Percentiles rank a stretch among this genome's conserved stretches.
phyloP scores from a whole-genome alignment of 2,797 vertebrate genomes.

The Discoglossus pictus region DNA sequence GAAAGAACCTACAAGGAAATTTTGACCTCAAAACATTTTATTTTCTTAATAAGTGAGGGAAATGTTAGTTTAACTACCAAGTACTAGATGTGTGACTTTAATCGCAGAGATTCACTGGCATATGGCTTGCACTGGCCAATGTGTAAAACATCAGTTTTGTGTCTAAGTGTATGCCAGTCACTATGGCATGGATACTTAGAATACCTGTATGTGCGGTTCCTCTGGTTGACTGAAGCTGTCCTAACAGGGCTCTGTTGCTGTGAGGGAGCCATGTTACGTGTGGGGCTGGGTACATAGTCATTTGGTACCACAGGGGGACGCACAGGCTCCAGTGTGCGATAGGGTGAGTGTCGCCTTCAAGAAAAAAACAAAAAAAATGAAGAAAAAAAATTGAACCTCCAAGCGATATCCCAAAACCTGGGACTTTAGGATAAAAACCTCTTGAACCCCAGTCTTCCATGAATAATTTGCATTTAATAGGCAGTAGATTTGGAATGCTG shows the following conservation, averaged over 20 bases:
- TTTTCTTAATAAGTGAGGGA: no score
- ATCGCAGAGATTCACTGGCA: no score
- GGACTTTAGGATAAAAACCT: slow-evolving; percentile 28
- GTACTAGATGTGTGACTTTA: no score
- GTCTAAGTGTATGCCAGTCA: slow-evolving; percentile 51
- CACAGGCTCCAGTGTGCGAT: slow-evolving; percentile 97
- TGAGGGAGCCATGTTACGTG: slow-evolving; percentile 89
- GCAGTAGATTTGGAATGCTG: slow-evolving; percentile 2
- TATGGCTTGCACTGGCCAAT: no score
- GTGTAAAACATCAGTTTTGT: neutral
- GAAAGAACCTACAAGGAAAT: no score
- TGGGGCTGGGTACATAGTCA: slow-evolving; percentile 97
- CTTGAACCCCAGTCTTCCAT: slow-evolving; percentile 3
- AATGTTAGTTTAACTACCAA: no score
- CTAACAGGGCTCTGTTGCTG: slow-evolving; percentile 92
- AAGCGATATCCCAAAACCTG: slow-evolving; percentile 36
- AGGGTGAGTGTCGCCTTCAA: slow-evolving; percentile 97
- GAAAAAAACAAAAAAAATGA: slow-evolving; percentile 58
- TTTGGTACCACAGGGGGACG: slow-evolving; percentile 98
- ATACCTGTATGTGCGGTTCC: slow-evolving; percentile 99
- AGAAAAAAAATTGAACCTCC: slow-evolving; percentile 38
- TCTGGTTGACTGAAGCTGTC: slow-evolving; percentile 97
- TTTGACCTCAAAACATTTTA: no score
- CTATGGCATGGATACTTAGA: slow-evolving; percentile 56
- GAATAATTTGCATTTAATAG: slow-evolving; percentile 1